phyloP scores from a whole-genome alignment of 2,797 vertebrate genomes.

The Amblyraja radiata region DNA sequence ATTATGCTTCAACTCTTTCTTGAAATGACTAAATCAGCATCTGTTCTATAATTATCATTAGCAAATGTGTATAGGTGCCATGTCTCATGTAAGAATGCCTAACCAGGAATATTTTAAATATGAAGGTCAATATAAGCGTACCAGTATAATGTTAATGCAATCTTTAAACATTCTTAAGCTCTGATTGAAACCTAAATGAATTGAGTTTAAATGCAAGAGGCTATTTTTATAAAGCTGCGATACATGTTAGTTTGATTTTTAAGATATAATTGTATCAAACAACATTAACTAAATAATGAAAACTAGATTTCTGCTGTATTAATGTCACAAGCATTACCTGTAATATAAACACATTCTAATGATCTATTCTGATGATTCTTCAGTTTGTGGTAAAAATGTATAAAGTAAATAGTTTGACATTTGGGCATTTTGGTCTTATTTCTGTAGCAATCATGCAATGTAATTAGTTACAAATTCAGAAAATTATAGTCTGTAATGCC shows the following conservation, averaged over 20 bases:
- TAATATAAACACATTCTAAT: background rate
- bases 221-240: slow-evolving; percentile 25
- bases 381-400: background rate
- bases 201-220: slow-evolving; percentile 35
- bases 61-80: slow-evolving; percentile 66
- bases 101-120: slow-evolving; percentile 43
- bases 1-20: slow-evolving; percentile 82
- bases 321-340: slow-evolving; percentile 8
- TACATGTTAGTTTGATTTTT: slow-evolving; percentile 36
- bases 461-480: background rate
- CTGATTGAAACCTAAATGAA: slow-evolving; percentile 37
- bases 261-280: slow-evolving; percentile 8
- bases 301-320: slow-evolving; percentile 9
- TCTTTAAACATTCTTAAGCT: slow-evolving; percentile 34
- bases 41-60: slow-evolving; percentile 90
- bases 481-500: background rate
- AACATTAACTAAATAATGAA: slow-evolving; percentile 10
- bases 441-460: background rate
- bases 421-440: background rate
- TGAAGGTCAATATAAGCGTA: slow-evolving; percentile 35
- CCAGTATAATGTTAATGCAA: slow-evolving; percentile 37
- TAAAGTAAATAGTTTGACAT: background rate
- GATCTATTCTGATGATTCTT: slow-evolving; percentile 11
- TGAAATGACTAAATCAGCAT: slow-evolving; percentile 89
- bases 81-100: slow-evolving; percentile 60